Conservation (phyloP, 2,797 vertebrate genomes). For the Knipowitschia caucasica region DNA sequence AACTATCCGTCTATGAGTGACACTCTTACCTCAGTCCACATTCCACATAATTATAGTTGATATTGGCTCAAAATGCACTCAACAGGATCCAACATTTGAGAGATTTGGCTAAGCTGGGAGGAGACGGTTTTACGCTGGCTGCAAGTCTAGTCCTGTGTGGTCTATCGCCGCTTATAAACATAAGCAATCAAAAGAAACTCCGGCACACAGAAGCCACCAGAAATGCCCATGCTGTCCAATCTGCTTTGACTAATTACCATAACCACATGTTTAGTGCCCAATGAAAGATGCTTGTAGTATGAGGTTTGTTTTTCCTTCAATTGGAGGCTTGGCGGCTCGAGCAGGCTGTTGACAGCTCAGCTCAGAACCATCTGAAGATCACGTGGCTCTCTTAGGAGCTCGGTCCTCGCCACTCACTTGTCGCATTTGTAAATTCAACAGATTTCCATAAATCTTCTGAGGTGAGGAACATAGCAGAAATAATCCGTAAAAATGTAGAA, state of each 20-base stretch:
- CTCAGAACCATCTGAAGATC: conserved; percentile 40
- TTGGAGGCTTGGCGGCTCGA: conserved; percentile 5
- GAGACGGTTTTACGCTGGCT: conserved; percentile 56
- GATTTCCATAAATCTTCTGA: conserved; percentile 37
- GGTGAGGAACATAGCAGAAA: conserved; percentile 45
- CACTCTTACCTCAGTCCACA: conserved; percentile 69
- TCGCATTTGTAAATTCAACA: conserved; percentile 40
- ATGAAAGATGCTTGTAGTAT: conserved; percentile 41
- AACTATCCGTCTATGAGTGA: conserved; percentile 65
- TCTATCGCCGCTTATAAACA: conserved; percentile 57
- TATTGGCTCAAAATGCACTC: conserved; percentile 62
- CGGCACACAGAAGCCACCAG: conserved; percentile 55
- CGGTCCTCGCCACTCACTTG: conserved; percentile 17
- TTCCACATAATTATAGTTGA: conserved; percentile 76
- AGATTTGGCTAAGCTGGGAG: conserved; percentile 61
- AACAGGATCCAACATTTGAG: conserved; percentile 54
- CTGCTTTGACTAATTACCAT: conserved; percentile 58
- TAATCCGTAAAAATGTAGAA: conserved; percentile 24
- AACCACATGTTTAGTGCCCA: conserved; percentile 49
- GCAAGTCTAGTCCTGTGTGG: conserved; percentile 67
- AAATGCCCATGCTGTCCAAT: conserved; percentile 44
- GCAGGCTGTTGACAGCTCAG: conserved; percentile 37
- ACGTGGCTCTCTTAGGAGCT: conserved; percentile 17
- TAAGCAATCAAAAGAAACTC: conserved; percentile 54
- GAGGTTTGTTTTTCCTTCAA: conserved; percentile 44